Conservation (phyloP, 2,888 invertebrate species). For the Pemphredon lugubris region DNA sequence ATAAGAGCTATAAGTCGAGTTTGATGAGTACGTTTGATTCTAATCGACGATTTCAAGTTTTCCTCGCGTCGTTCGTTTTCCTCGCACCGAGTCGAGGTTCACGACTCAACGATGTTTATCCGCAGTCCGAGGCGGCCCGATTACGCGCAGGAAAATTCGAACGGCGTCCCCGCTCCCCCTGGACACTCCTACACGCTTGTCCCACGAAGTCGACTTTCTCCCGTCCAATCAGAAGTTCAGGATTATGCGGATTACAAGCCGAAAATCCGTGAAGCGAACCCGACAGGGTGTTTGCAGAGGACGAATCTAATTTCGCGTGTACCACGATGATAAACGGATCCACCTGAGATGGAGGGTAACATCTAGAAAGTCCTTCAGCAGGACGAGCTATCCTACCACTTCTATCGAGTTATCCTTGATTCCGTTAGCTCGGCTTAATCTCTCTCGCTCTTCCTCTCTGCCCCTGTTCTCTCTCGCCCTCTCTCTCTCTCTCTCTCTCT, state of each 20-base stretch:
- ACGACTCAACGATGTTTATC: background rate
- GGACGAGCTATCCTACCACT: conserved; percentile 36
- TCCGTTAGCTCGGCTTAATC: conserved; percentile 51
- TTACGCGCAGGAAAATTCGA: too few relatives aligned
- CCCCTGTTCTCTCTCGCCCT: background rate
- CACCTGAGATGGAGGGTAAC: conserved; percentile 22
- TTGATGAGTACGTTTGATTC: too few relatives aligned
- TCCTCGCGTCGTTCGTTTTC: background rate
- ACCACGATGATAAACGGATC: conserved; percentile 63
- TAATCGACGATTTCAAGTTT: too few relatives aligned
- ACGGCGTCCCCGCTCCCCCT: background rate
- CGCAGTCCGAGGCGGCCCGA: too few relatives aligned
- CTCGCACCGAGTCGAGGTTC: background rate
- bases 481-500: conserved; percentile 5
- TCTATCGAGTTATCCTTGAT: conserved; percentile 47
- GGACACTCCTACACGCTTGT: background rate
- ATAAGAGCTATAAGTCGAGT: too few relatives aligned
- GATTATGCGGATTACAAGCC: conserved; percentile 31
- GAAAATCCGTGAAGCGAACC: conserved; percentile 60
- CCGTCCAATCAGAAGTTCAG: conserved; percentile 16
- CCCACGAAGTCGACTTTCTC: conserved; percentile 5
- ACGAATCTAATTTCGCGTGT: conserved; percentile 65
- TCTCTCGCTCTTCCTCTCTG: conserved; percentile 22
- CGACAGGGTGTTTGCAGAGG: conserved; percentile 66
- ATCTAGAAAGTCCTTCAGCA: conserved; percentile 15